phyloP scores from a whole-genome alignment of 1,140 invertebrate species.

The Cotesia vestalis region DNA sequence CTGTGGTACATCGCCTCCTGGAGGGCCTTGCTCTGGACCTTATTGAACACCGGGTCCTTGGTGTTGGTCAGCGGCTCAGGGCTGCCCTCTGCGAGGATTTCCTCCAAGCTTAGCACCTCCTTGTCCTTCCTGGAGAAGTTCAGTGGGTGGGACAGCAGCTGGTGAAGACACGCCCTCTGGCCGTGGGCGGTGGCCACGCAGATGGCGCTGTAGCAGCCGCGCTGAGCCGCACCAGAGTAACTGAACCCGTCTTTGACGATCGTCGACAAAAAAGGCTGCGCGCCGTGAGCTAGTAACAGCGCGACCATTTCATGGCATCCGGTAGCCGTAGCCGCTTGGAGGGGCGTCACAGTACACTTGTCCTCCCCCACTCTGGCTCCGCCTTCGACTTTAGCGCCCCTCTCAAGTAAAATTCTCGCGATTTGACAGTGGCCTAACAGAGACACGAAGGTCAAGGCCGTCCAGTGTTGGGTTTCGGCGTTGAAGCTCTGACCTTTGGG shows the following conservation, averaged over 20 bases:
- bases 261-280: constrained; percentile 86
- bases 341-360: constrained; percentile 84
- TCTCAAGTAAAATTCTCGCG: constrained; percentile 75
- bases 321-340: constrained; percentile 84
- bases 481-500: constrained; percentile 62
- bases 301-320: constrained; percentile 84
- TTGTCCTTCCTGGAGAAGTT: constrained; percentile 71
- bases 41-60: constrained; percentile 74
- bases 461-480: constrained; percentile 82
- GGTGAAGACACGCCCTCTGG: constrained; percentile 78
- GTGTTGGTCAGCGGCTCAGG: constrained; percentile 59
- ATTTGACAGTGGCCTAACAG: constrained; percentile 68
- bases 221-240: constrained; percentile 84
- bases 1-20: constrained; percentile 94
- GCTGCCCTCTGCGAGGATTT: constrained; percentile 86
- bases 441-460: constrained; percentile 77
- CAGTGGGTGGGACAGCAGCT: constrained; percentile 80
- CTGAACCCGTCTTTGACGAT: constrained; percentile 83
- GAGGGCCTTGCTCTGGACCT: constrained; percentile 82
- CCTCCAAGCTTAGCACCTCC: constrained; percentile 86
- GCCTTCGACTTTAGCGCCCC: constrained; percentile 86
- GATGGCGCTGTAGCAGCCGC: constrained; percentile 85
- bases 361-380: constrained; percentile 83
- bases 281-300: constrained; percentile 81
- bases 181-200: constrained; percentile 88